Evolutionary conservation across 2,888 invertebrate genomes (phyloP).

Genomic region (Bhutanitis thaidina): DNA sequence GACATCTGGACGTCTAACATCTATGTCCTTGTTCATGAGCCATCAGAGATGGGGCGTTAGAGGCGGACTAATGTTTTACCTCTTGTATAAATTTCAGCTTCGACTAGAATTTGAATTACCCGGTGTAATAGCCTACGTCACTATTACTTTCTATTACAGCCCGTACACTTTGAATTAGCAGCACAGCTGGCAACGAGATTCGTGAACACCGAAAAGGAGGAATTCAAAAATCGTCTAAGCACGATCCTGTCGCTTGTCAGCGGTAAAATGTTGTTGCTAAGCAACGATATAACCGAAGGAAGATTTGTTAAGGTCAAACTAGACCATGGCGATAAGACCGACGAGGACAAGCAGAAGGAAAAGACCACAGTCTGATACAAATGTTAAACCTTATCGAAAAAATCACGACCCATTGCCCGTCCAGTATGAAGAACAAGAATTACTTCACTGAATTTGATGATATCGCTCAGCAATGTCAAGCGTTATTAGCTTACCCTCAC

Average conservation of each 20-base stretch:
- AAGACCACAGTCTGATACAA: conserved; percentile 89
- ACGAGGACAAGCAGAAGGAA: conserved; percentile 81
- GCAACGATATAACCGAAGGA: conserved; percentile 75
- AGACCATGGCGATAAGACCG: conserved; percentile 59
- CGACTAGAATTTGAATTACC: no score
- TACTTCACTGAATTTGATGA: conserved; percentile 74
- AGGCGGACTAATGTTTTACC: no score
- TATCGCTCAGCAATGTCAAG: conserved; percentile 83
- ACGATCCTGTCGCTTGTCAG: conserved; percentile 81
- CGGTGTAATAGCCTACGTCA: no score
- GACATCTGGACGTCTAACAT: no score
- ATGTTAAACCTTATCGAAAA: conserved; percentile 85
- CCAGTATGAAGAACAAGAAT: conserved; percentile 74
- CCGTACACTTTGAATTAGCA: conserved; percentile 85
- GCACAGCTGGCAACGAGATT: conserved; percentile 90
- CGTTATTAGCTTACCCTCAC: conserved; percentile 89
- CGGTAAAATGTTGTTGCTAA: conserved; percentile 71
- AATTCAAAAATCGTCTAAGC: conserved; percentile 84
- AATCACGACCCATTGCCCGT: conserved; percentile 82
- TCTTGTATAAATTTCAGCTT: no score
- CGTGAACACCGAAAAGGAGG: conserved; percentile 85
- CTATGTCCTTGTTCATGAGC: no score
- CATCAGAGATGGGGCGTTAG: no score
- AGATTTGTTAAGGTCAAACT: conserved; percentile 79
- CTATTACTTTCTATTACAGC: conserved; percentile 53